These are phyloP conservation scores for Cephus cinctus DNA, from an alignment of 1,140 invertebrate species.

Conservation along the genomic window DNA sequence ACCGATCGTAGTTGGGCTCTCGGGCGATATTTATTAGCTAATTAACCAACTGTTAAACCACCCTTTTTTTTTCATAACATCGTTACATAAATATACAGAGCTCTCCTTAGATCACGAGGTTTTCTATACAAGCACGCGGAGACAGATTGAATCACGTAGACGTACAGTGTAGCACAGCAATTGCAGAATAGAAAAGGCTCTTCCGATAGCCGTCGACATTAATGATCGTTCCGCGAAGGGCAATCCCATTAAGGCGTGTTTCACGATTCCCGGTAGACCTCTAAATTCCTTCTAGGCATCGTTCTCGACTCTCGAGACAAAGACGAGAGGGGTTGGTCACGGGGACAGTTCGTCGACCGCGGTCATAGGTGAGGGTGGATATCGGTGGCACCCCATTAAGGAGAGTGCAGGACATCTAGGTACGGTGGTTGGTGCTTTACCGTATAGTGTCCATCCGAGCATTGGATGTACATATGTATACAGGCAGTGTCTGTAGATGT, in stretches of 20 bases:
- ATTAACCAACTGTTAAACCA: too few relatives aligned
- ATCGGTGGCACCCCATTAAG: constrained; percentile 47
- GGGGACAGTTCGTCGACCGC: neutral
- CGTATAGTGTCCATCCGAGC: constrained; percentile 13
- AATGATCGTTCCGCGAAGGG: constrained; percentile 35
- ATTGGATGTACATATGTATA: constrained; percentile 13
- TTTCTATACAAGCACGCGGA: too few relatives aligned
- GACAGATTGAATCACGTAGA: too few relatives aligned
- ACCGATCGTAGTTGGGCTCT: too few relatives aligned
- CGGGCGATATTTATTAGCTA: too few relatives aligned
- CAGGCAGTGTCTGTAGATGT: constrained; percentile 1
- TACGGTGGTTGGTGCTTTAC: too few relatives aligned
- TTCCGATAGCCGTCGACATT: constrained; percentile 20
- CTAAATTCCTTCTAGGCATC: constrained; percentile 33
- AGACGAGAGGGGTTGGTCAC: constrained; percentile 18
- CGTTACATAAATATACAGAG: too few relatives aligned
- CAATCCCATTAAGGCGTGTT: constrained; percentile 40
- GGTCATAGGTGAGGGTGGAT: constrained; percentile 24
- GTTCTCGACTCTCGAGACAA: constrained; percentile 14
- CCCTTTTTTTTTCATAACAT: too few relatives aligned
- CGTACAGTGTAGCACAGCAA: too few relatives aligned
- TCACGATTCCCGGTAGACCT: constrained; percentile 33
- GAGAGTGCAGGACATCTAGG: constrained; percentile 43
- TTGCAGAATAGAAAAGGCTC: too few relatives aligned
- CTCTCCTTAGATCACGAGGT: too few relatives aligned